Conservation (phyloP, 2,113 vertebrate species). For the Pangasianodon gigas region DNA sequence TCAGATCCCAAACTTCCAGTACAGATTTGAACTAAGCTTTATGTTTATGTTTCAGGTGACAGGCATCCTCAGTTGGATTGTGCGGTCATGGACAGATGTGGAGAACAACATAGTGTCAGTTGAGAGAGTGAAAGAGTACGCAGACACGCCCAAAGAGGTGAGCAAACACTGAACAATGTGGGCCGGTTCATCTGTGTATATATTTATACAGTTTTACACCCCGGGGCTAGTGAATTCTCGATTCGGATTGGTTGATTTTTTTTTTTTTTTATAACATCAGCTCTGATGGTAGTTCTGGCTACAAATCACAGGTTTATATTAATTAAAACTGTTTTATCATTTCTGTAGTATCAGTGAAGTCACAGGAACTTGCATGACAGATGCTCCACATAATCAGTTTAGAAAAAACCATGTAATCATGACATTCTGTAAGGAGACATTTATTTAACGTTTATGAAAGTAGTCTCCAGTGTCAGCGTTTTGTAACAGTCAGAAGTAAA, state of each 20-base stretch:
- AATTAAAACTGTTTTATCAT: background rate
- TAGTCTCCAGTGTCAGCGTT: too few species aligned
- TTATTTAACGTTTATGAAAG: background rate
- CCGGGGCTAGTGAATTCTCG: background rate
- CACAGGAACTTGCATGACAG: background rate
- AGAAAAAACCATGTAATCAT: background rate
- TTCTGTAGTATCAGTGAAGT: background rate
- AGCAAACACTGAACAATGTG: conserved; percentile 5
- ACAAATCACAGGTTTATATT: background rate
- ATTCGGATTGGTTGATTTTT: background rate
- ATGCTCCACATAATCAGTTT: background rate
- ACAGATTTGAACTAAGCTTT: background rate
- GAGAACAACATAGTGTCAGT: conserved; percentile 81
- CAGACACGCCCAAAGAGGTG: conserved; percentile 78
- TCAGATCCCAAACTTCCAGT: background rate
- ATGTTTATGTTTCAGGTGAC: conserved; percentile 72
- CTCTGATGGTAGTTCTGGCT: background rate
- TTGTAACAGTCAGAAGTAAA: too few species aligned
- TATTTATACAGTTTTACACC: background rate
- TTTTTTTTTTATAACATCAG: background rate
- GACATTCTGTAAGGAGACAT: too few species aligned
- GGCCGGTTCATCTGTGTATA: background rate
- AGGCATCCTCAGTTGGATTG: conserved; percentile 81
- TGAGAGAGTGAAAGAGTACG: conserved; percentile 79
- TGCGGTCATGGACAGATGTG: conserved; percentile 81